Base-by-base conservation (phyloP, 2,888 invertebrate genomes). In the Alsophila aescularia region DNA sequence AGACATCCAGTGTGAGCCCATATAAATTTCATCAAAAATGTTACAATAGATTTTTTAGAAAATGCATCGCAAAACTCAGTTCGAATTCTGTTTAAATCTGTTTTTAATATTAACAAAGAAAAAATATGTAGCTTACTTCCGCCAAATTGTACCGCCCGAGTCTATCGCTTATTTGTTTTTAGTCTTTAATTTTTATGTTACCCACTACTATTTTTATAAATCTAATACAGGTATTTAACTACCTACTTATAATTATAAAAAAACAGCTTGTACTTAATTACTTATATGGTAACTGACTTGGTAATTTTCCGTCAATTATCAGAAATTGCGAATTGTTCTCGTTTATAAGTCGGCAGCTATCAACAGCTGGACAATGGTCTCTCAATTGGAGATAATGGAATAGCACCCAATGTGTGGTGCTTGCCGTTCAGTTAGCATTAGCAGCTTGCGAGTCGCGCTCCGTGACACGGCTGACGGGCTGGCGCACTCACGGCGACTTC, bases 351-450 rank as follows among this genome's bases (percentile, higher is more conserved):
- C 7, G 24, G 24, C 7, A 8, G 3, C 24, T 24, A 24, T 5
- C 24, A 24, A 24, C 24, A 2, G 24, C 24, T 24, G 24, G 29
- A 29, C 29, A 44, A 42, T 58, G 29, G 59, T 55, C 24, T 52
- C 40, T 49, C 34, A 39, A 45, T 37, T 39, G 32, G 39, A 53
- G 35, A 49, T 56, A 39, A 42, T 51, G 45, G 37, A 48, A 60
- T 55, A 54, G 61, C 53, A 58, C 24, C 14, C 39, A 42, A 43
- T 52, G 58, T 50, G 55, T 58, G 35, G 50, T 52, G 56, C 51
- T 55, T 32, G 48, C 49, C 41, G 39, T 52, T 51, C 29, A n/a
- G n/a, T n/a, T n/a, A n/a, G n/a, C n/a, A n/a, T n/a, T n/a, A 48
- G n/a, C 36, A 31, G 8, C 12, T 39, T 14, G 24, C 3, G 10